A percentile compares a stretch with the other conserved stretches of the same genome.
phyloP scores from a whole-genome alignment of 1,140 invertebrate genomes.

The Anoplolepis gracilipes region DNA sequence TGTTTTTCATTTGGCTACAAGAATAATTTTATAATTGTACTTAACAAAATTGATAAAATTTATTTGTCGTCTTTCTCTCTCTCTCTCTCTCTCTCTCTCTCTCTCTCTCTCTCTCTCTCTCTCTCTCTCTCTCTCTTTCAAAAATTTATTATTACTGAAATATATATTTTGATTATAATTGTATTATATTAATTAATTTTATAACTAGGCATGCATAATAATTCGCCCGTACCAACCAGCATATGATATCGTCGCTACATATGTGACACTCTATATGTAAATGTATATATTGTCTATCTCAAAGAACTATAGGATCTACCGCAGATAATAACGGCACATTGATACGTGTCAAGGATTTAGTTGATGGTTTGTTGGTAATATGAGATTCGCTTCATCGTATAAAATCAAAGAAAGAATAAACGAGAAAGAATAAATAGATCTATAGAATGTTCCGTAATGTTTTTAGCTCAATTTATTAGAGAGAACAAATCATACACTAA shows the following conservation, averaged over 20 bases:
- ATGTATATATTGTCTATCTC: too few relatives aligned
- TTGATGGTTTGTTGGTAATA: background rate
- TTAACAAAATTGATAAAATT: too few relatives aligned
- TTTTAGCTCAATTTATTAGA: background rate
- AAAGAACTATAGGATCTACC: conserved; percentile 47
- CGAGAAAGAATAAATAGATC: background rate
- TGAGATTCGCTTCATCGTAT: background rate
- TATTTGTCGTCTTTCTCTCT: too few relatives aligned
- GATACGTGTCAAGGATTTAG: conserved; percentile 68
- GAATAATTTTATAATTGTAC: too few relatives aligned
- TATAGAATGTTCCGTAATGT: background rate
- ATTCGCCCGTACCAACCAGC: background rate
- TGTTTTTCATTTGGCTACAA: too few relatives aligned
- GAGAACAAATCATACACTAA: background rate
- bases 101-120: too few relatives aligned
- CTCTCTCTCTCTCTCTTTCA: too few relatives aligned
- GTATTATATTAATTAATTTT: background rate
- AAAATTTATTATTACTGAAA: too few relatives aligned
- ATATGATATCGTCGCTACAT: background rate
- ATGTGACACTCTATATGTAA: background rate
- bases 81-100: too few relatives aligned
- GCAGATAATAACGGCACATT: conserved; percentile 62
- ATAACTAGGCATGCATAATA: background rate
- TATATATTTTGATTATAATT: too few relatives aligned
- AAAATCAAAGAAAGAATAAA: background rate